phyloP scores from a whole-genome alignment of 2,797 vertebrate species.

The Lithobates pipiens region DNA sequence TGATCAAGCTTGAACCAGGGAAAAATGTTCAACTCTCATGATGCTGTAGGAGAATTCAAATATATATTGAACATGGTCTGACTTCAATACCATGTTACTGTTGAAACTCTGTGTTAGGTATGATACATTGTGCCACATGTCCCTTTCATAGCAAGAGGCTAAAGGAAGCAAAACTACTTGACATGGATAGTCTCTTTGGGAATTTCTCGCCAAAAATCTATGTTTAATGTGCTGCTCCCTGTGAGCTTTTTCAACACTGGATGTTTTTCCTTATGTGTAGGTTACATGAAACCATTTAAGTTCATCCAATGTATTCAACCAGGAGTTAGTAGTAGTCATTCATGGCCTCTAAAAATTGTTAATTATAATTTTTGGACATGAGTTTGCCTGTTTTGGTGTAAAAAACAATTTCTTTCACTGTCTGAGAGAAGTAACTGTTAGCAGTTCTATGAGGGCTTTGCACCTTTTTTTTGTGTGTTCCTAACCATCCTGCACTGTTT shows the following conservation, averaged over 20 bases:
- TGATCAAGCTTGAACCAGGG: neutral
- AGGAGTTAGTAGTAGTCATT: neutral
- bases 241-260: conserved; percentile 27
- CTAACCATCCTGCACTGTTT: too few relatives aligned
- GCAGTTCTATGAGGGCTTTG: too few relatives aligned
- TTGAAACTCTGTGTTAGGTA: conserved; percentile 12
- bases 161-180: conserved; percentile 47
- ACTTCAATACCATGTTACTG: conserved; percentile 9
- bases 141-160: conserved; percentile 43
- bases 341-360: neutral
- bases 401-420: too few relatives aligned
- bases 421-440: too few relatives aligned
- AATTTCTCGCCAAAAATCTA: conserved; percentile 39
- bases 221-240: conserved; percentile 43
- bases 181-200: conserved; percentile 51
- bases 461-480: too few relatives aligned
- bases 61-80: neutral
- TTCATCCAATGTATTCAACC: conserved; percentile 6
- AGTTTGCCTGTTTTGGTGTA: too few relatives aligned
- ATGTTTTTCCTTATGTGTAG: conserved; percentile 9
- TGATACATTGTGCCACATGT: conserved; percentile 37
- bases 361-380: neutral
- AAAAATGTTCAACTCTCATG: neutral
- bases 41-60: too few relatives aligned
- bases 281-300: neutral